Percentiles rank a stretch among this genome's conserved stretches.
Conservation (phyloP, 2,888 invertebrate species). For the Drosophila anceps region DNA sequence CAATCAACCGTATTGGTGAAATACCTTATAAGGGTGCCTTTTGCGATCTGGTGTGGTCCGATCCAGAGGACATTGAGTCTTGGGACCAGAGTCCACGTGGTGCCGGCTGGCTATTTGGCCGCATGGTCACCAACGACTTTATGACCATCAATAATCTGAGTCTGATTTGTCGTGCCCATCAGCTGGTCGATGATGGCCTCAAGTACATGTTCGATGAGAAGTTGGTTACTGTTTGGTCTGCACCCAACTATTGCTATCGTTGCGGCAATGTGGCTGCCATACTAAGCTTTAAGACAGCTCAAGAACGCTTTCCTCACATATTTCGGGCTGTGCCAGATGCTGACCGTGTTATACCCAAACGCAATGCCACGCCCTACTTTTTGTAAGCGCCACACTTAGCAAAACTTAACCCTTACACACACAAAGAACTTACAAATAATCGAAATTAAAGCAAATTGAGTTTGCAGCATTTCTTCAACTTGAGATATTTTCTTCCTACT, state of each 20-base stretch:
- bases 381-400: constrained; percentile 87
- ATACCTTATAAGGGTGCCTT: constrained; percentile 99
- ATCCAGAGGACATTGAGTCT: constrained; percentile 97
- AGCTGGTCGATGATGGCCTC: constrained; percentile 98
- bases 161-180: constrained; percentile 98
- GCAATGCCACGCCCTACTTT: constrained; percentile 98
- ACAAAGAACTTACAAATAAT: neutral
- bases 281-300: constrained; percentile 92
- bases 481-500: neutral
- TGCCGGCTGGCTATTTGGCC: constrained; percentile 98
- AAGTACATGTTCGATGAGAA: constrained; percentile 99
- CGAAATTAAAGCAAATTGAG: constrained; percentile 11
- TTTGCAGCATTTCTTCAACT: neutral
- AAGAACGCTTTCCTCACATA: constrained; percentile 91
- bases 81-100: constrained; percentile 98
- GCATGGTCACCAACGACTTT: constrained; percentile 96
- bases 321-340: constrained; percentile 98
- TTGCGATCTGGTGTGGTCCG: constrained; percentile 99
- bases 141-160: constrained; percentile 95
- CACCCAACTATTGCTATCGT: constrained; percentile 99
- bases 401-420: neutral
- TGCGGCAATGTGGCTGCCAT: constrained; percentile 99
- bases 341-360: constrained; percentile 95
- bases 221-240: constrained; percentile 99
- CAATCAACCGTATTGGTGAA: constrained; percentile 97